Conservation (phyloP, 2,113 vertebrate genomes). For the Chrysochloris asiatica region DNA sequence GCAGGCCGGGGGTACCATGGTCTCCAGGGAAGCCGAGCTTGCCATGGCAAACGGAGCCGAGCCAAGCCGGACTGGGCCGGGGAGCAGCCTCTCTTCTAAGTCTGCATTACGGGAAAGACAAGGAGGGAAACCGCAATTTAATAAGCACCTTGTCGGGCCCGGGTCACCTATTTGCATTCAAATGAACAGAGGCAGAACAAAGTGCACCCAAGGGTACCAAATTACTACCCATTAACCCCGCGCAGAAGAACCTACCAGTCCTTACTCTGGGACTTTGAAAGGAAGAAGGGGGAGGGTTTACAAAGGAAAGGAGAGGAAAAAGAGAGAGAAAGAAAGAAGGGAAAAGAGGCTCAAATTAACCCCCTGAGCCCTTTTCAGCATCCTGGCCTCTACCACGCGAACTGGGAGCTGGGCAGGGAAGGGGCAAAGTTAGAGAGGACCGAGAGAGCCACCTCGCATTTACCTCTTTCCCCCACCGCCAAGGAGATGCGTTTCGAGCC, state of each 20-base stretch:
- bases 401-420: slow-evolving; percentile 43
- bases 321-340: slow-evolving; percentile 18
- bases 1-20: slow-evolving; percentile 91
- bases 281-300: slow-evolving; percentile 60
- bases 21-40: slow-evolving; percentile 93
- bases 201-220: slow-evolving; percentile 93
- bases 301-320: slow-evolving; percentile 32
- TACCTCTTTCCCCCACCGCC: slow-evolving; percentile 87
- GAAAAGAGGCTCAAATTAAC: slow-evolving; percentile 57
- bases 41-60: slow-evolving; percentile 88
- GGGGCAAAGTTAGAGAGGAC: slow-evolving; percentile 77
- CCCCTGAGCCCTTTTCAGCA: slow-evolving; percentile 54
- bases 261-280: slow-evolving; percentile 83
- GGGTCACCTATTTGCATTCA: slow-evolving; percentile 95
- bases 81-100: slow-evolving; percentile 84
- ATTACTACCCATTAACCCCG: slow-evolving; percentile 94
- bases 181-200: slow-evolving; percentile 92
- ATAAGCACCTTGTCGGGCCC: slow-evolving; percentile 93
- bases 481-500: slow-evolving; percentile 87
- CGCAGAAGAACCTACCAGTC: slow-evolving; percentile 90
- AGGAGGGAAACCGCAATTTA: slow-evolving; percentile 92
- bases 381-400: slow-evolving; percentile 59
- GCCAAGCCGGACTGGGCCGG: slow-evolving; percentile 84
- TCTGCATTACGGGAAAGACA: slow-evolving; percentile 93
- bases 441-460: slow-evolving; percentile 63